phyloP scores from a whole-genome alignment of 1,140 invertebrate species.

The Plectus sambesii region DNA sequence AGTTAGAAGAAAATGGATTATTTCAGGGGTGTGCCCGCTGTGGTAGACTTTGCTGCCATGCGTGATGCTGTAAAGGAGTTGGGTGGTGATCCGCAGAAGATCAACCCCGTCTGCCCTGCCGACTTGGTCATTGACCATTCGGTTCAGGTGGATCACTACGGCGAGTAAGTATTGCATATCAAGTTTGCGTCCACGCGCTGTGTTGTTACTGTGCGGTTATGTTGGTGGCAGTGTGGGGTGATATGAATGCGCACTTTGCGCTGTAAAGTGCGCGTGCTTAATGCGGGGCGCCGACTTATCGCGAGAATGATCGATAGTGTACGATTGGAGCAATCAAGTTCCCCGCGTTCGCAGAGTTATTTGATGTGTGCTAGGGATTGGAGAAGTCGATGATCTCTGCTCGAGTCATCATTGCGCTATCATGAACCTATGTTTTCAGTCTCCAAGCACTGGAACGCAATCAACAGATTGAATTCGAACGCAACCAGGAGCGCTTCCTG shows the following conservation, averaged over 20 bases:
- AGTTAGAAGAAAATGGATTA: slow-evolving; percentile 31
- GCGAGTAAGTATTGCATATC: slow-evolving; percentile 57
- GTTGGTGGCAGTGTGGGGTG: slow-evolving; percentile 8
- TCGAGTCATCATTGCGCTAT: too few species aligned
- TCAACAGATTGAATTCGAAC: slow-evolving; percentile 84
- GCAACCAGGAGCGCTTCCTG: slow-evolving; percentile 86
- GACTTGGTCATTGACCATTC: slow-evolving; percentile 98
- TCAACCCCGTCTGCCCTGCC: slow-evolving; percentile 91
- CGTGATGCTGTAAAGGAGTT: slow-evolving; percentile 77
- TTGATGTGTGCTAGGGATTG: too few species aligned
- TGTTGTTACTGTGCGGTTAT: slow-evolving; percentile 13
- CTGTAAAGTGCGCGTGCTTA: not conserved
- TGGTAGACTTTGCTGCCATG: slow-evolving; percentile 98
- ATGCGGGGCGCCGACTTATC: not conserved
- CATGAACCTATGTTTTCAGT: slow-evolving; percentile 56
- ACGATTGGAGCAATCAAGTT: too few species aligned
- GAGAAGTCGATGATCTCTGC: too few species aligned
- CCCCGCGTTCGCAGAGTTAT: too few species aligned
- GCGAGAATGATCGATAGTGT: too few species aligned
- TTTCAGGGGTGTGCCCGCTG: slow-evolving; percentile 89
- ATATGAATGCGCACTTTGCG: slow-evolving; percentile 15
- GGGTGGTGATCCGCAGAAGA: slow-evolving; percentile 75
- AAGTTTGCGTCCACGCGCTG: too few species aligned
- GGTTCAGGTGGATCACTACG: slow-evolving; percentile 83
- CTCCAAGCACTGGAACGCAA: slow-evolving; percentile 79